Conservation (phyloP, 2,888 invertebrate species). For the Thera britannica region DNA sequence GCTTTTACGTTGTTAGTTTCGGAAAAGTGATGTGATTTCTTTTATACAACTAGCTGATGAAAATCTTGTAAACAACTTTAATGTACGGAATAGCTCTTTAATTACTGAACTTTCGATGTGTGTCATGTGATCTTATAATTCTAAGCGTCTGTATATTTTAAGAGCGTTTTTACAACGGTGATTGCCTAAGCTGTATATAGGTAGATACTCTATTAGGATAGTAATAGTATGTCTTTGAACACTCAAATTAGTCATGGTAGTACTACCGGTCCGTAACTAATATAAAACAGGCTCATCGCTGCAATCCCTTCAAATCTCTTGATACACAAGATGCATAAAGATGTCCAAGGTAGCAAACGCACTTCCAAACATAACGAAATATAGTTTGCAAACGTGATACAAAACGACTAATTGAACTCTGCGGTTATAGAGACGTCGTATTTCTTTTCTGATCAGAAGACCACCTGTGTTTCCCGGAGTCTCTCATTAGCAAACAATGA, state of each 20-base stretch:
- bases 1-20: background rate
- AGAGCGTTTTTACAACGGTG: slow-evolving; percentile 2
- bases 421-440: slow-evolving; percentile 63
- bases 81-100: background rate
- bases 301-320: background rate
- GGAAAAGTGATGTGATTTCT: background rate
- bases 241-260: slow-evolving; percentile 1
- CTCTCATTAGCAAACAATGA: slow-evolving; percentile 81
- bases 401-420: slow-evolving; percentile 26
- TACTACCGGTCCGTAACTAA: background rate
- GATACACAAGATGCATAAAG: background rate
- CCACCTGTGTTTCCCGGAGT: slow-evolving; percentile 64
- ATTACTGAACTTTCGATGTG: background rate
- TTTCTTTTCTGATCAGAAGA: slow-evolving; percentile 57
- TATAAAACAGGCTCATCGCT: background rate
- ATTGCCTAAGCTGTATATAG: slow-evolving; percentile 4
- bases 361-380: background rate
- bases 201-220: slow-evolving; percentile 3
- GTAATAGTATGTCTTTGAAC: slow-evolving; percentile 16
- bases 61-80: background rate
- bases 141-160: slow-evolving; percentile 3
- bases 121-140: slow-evolving; percentile 6
- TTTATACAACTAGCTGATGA: background rate
- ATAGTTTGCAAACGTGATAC: background rate
- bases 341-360: background rate